Evolutionary conservation across 1,140 invertebrate species (phyloP), one percentile per base, ranked within the genome.

Genomic region (Dreissena rostriformis): DNA sequence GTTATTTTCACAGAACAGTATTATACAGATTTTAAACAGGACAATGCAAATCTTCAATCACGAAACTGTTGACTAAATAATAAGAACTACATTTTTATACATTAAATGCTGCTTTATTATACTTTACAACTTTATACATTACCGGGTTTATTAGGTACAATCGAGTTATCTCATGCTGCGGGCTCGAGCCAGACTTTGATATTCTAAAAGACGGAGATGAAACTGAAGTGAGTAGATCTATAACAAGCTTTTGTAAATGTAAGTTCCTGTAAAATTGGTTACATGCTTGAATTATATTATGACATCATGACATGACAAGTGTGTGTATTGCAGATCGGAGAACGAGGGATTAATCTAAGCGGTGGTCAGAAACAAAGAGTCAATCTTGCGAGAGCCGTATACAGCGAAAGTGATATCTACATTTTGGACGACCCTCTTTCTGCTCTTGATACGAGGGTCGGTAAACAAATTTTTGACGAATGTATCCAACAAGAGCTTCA

Each of bases 281-380:
- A 6, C 57, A 61, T 61, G 22, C 22, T 24, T 6, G 57, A 61
- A 61, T 24, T 24, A 4, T 61, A 61, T 19, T 2, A 61, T n/a
- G 57, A n/a, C 17, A 24, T 12, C 22, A n/a, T 61, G 22, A 24
- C 11, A n/a, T 61, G 22, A 61, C 57, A n/a, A 61, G 11, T 24
- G 57, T 61, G 57, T 61, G 57, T 19, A 61, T 61, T 61, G 12
- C 29, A 90, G 88, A 91, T 99, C 19, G 98, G 98, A 0, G 97
- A 98, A 39, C 82, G 91, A 81, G 97, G 97, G 66, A 98, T 99
- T 87, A 99, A 99, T 94, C 94, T 99, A 67, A 98, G 97, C 68
- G 98, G 98, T 68, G 98, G 98, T 53, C 98, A 99, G 91, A 99
- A 99, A 91, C 98, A 99, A 93, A 95, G 98, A 87, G 97, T 99